A percentile compares a stretch with the other conserved stretches of the same genome.
phyloP scores from a whole-genome alignment of 2,797 vertebrate species.

The Paedocypris micromegethes region DNA sequence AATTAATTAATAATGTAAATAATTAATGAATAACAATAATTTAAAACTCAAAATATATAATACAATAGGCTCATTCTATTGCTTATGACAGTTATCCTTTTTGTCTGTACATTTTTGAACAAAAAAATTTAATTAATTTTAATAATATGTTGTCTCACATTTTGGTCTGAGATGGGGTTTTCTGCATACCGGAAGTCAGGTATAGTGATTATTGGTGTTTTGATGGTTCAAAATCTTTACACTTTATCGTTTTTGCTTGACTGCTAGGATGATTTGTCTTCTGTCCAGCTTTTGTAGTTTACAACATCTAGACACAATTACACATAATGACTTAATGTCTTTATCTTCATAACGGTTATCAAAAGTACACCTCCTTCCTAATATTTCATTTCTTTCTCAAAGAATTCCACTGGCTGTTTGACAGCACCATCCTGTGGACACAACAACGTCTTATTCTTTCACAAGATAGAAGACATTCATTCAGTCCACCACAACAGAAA shows the following conservation, averaged over 20 bases:
- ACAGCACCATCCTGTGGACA: constrained; percentile 47
- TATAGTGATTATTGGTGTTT: background rate
- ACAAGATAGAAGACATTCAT: background rate
- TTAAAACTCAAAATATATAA: too few species aligned
- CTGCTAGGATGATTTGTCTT: background rate
- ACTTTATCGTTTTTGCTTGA: background rate
- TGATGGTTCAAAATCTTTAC: background rate
- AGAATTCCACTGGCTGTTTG: constrained; percentile 22
- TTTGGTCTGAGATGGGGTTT: too few species aligned
- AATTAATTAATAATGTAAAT: too few species aligned
- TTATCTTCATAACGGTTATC: background rate
- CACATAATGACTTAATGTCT: constrained; percentile 10
- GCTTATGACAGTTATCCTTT: too few species aligned
- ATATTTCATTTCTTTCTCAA: background rate
- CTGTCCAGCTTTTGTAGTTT: constrained; percentile 4
- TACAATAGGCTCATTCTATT: too few species aligned
- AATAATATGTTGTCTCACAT: too few species aligned
- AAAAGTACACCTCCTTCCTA: background rate
- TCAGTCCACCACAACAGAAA: too few species aligned
- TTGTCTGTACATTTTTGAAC: too few species aligned
- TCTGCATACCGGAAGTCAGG: too few species aligned
- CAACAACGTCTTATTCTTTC: background rate
- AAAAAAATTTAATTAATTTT: too few species aligned
- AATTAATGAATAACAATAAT: too few species aligned
- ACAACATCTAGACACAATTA: background rate